Evolutionary conservation across 2,888 invertebrate species (phyloP).

Genomic region (Dryobotodes eremita): DNA sequence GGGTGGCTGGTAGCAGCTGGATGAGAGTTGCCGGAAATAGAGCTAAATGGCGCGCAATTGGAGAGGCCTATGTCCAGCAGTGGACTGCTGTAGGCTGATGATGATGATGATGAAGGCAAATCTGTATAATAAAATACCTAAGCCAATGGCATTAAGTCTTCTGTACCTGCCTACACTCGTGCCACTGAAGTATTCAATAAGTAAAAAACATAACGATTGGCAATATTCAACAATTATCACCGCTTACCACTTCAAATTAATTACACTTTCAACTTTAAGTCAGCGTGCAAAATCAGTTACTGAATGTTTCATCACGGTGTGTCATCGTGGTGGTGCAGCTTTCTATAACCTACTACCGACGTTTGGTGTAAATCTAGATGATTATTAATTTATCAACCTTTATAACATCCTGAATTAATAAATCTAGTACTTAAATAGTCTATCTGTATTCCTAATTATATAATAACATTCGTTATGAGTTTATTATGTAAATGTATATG

Average conservation of each 20-base stretch:
- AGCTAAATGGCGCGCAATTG: too few relatives aligned
- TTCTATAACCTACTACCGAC: neutral
- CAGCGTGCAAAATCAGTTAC: neutral
- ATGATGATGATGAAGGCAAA: too few relatives aligned
- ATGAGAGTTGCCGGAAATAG: too few relatives aligned
- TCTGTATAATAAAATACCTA: too few relatives aligned
- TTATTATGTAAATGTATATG: slow-evolving; percentile 24
- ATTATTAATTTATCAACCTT: neutral
- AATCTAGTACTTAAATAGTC: neutral
- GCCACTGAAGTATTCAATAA: too few relatives aligned
- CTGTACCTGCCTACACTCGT: too few relatives aligned
- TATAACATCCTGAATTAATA: neutral
- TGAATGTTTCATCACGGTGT: neutral
- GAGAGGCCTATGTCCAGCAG: too few relatives aligned
- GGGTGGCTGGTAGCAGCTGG: too few relatives aligned
- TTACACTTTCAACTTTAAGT: slow-evolving; percentile 22
- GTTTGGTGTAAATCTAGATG: neutral
- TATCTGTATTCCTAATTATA: neutral
- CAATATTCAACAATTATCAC: slow-evolving; percentile 2
- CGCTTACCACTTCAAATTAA: slow-evolving; percentile 7
- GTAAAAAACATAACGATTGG: neutral
- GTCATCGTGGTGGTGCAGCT: neutral
- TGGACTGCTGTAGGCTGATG: too few relatives aligned
- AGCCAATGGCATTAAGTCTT: too few relatives aligned
- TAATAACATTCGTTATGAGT: slow-evolving; percentile 6